Base-by-base conservation (phyloP, 2,888 invertebrate species). In the Hemistola chrysoprasaria region DNA sequence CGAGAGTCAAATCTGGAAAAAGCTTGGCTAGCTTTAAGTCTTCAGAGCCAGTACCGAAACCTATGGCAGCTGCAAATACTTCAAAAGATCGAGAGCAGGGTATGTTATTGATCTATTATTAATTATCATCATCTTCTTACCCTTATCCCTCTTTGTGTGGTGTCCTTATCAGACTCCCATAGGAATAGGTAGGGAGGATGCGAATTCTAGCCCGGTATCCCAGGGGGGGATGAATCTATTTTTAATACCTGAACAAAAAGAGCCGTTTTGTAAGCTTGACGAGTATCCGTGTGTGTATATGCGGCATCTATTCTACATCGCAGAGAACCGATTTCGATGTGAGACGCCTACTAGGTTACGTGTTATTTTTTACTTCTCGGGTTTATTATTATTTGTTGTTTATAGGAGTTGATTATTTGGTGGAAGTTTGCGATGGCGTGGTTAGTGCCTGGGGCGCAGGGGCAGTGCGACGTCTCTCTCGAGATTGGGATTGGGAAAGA, bases 371-470 rank as follows among this genome's bases (percentile, higher is more conserved):
- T n/a, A n/a, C n/a, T n/a, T n/a, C n/a, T n/a, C 6, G 24, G 9
- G 29, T n/a, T 8, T 40, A 2, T 22, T 31, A 8, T 4, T n/a
- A 25, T 16, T 16, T 2, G 16, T n/a, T n/a, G n/a, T 30, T 58
- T 73, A 52, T 56, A 93, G 94, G 97, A 41, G 95, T 95, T n/a
- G 96, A 97, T 85, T 97, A 96, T 75, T 86, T 97, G 49, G 95
- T 96, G 21, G 97, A 97, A 90, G 95, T 97, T 40, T 93, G 93
- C 59, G 96, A 96, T 16, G 92, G 94, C 37, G 92, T 93, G 55
- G 91, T 97, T 11, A 96, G 95, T 69, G 92, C 96, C 11, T 96
- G 95, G 85, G 97, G 97, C 0, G 94, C 95, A 59, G 95, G 95
- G n/a, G 96, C 96, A 0, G 88, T 97, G 20, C 91, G 95, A 22